Conservation (phyloP, 64 coral and sea anemone species). For the Dendronephthya gigantea region DNA sequence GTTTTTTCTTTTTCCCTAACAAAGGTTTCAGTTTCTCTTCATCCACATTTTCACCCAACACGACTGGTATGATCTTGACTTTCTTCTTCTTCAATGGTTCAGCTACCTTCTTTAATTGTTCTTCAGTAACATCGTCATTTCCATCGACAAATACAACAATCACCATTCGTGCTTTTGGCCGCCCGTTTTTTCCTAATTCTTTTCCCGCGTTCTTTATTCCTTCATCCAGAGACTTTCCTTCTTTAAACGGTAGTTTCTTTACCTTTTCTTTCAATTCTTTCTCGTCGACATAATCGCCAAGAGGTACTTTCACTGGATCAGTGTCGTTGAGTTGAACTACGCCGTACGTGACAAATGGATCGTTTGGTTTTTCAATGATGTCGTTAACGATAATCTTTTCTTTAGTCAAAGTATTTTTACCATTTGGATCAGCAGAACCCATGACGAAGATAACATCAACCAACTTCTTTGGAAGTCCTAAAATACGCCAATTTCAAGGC, state of each 20-base stretch:
- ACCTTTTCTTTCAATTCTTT: neutral
- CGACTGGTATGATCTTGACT: constrained; percentile 62
- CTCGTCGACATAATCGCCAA: neutral
- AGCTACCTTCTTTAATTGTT: constrained; percentile 27
- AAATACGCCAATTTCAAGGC: neutral
- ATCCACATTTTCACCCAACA: constrained; percentile 44
- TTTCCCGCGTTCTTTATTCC: constrained; percentile 29
- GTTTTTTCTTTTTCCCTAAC: constrained; percentile 35
- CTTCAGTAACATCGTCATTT: constrained; percentile 27
- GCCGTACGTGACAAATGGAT: neutral
- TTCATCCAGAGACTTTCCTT: neutral
- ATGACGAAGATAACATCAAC: neutral
- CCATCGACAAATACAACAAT: constrained; percentile 61
- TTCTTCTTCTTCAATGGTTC: constrained; percentile 28
- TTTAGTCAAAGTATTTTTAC: neutral
- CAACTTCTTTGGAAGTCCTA: neutral
- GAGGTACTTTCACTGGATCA: neutral
- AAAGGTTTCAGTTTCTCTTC: constrained; percentile 38
- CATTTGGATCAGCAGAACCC: neutral
- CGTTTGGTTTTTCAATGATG: neutral
- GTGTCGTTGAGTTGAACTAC: neutral
- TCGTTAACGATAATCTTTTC: neutral
- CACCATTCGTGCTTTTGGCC: constrained; percentile 37
- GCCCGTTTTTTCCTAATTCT: constrained; percentile 44
- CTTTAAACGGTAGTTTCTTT: neutral